Conservation (phyloP, 2,113 vertebrate genomes). For the Oxyruncus cristatus region DNA sequence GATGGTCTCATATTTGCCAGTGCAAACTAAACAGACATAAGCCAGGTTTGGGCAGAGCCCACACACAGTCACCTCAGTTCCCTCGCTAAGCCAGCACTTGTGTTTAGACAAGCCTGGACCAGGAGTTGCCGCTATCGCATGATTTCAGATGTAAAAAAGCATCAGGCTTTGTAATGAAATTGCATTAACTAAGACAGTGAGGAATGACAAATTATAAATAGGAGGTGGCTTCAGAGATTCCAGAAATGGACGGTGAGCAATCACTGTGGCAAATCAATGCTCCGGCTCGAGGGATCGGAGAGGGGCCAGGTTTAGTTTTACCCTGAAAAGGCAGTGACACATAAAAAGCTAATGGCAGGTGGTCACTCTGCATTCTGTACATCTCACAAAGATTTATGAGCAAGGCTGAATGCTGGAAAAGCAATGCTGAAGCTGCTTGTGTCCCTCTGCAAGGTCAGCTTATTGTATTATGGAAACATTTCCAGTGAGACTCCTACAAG, state of each 20-base stretch:
- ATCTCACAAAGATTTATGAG: slow-evolving; percentile 36
- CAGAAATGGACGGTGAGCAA: slow-evolving; percentile 44
- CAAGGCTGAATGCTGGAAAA: slow-evolving; percentile 27
- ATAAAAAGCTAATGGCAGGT: slow-evolving; percentile 30
- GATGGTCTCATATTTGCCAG: neutral
- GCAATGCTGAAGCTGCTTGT: neutral
- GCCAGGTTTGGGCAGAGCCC: neutral
- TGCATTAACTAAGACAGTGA: neutral
- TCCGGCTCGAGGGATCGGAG: neutral
- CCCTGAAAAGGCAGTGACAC: slow-evolving; percentile 43
- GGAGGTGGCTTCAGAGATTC: slow-evolving; percentile 34
- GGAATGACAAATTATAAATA: slow-evolving; percentile 51
- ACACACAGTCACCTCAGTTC: neutral
- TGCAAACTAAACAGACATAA: neutral
- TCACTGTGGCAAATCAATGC: slow-evolving; percentile 35
- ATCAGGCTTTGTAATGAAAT: neutral
- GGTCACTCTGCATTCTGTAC: slow-evolving; percentile 32
- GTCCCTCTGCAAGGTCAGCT: slow-evolving; percentile 28
- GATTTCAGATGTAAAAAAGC: neutral
- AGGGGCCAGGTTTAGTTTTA: slow-evolving; percentile 3
- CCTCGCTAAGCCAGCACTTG: neutral
- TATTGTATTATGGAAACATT: slow-evolving; percentile 9
- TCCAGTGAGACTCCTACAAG: neutral
- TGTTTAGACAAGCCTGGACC: neutral
- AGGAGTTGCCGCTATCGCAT: accelerated